phyloP scores from a whole-genome alignment of 2,113 vertebrate species.

The Microtus montanus region DNA sequence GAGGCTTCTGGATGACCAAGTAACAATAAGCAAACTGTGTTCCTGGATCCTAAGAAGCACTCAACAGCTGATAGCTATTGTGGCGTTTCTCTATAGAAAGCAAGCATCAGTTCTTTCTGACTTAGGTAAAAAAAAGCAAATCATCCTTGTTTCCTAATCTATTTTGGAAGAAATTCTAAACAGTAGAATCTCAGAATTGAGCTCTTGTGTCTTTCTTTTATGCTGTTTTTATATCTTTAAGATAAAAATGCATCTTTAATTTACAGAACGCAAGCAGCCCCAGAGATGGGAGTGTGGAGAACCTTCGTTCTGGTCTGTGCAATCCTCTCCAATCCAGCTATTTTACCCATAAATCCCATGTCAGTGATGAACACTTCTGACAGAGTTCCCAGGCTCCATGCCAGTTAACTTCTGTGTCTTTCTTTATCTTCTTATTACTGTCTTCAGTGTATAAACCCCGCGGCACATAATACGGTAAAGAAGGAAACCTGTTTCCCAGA shows the following conservation, averaged over 20 bases:
- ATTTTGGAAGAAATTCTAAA: conserved; percentile 40
- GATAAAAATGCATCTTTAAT: neutral
- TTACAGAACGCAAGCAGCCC: neutral
- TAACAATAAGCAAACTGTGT: neutral
- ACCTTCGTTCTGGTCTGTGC: neutral
- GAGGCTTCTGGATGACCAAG: neutral
- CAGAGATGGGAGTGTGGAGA: neutral
- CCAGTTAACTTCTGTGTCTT: neutral
- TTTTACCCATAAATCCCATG: neutral
- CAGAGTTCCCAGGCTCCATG: neutral
- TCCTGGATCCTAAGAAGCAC: neutral
- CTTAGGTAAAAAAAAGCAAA: neutral
- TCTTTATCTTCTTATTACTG: neutral
- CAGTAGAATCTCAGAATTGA: neutral
- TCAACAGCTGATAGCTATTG: neutral
- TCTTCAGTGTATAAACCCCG: neutral
- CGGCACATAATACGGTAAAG: neutral
- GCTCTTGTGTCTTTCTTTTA: conserved; percentile 14
- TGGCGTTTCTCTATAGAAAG: neutral
- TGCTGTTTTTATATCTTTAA: conserved; percentile 1
- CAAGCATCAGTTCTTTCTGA: neutral
- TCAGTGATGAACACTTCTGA: neutral
- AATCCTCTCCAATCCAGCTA: neutral
- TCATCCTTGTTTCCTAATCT: neutral
- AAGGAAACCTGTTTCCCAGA: neutral